Evolutionary conservation across 2,888 invertebrate species (phyloP), one percentile per base, ranked within the genome.

Genomic region (Boloria selene): DNA sequence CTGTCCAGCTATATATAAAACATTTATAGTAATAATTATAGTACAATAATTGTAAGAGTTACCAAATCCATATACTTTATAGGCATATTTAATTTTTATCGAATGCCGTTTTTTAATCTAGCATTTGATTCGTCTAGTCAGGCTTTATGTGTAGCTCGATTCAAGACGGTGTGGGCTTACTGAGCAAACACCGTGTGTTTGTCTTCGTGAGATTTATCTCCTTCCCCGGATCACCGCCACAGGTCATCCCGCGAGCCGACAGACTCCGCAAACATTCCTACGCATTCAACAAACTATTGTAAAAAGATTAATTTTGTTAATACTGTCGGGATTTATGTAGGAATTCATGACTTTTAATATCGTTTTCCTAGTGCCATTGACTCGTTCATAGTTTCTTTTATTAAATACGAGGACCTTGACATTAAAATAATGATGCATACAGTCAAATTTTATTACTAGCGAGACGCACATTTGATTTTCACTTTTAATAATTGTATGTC

Each of bases 171-270:
- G 47, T 58, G 58, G 26, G 26, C 58, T 58, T 58, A 45, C 75
- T 49, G 75, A 76, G 78, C 76, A 76, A 71, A 72, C 77, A 78
- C 73, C 17, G 76, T 74, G 64, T 88, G 87, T 88, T 89, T 87
- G 81, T 74, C 76, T 86, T 85, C 88, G 90, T 90, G 90, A 85
- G 83, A 87, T 89, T 84, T 88, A 87, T 85, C 83, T 81, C 77
- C 79, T 75, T 74, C 74, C 70, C 77, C 77, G 87, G 90, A 89
- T 90, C 85, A 89, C 59, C 59, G 47, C 49, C 50, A 31, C 59
- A 59, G 59, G 56, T 56, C 64, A 64, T 64, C 63, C 38, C 50
- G 42, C 44, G 53, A 38, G 54, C 80, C 77, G 83, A 85, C 82
- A 82, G 68, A 69, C 70, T 70, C 70, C 61, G 75, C 75, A 78